Base-by-base conservation (phyloP, 2,888 invertebrate species). In the Drosophila phalerata region DNA sequence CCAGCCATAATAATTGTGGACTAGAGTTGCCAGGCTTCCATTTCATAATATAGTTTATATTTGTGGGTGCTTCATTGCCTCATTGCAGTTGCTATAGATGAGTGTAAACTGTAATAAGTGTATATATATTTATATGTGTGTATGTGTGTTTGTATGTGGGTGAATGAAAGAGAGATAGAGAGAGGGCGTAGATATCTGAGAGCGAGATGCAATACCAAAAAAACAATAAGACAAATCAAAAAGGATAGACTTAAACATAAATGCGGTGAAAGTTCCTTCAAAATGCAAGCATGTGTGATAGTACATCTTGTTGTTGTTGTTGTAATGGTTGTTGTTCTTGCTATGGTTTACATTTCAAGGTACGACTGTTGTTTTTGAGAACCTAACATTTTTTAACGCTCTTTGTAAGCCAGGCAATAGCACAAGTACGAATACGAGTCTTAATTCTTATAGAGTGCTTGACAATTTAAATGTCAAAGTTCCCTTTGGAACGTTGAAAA, bases 211-310 rank as follows among this genome's bases (percentile, higher is more conserved):
- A 65, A 67, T 72, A 81, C 75, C 69, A 22, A 71, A 71, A 83
- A 63, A 60, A 73, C 15, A 55, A 63, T 58, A 81, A 79, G 65
- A 87, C 55, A 63, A 79, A 69, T 79, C 58, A 74, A 74, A 37
- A 69, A 13, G 42, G 22, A 58, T 38, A 70, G 75, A 66, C 60
- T 79, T 79, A 79, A 75, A 70, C 11, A 55, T 70, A 61, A 63
- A 77, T 78, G 72, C 63, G 62, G 73, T 77, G 69, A 74, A 45
- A 60, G 38, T 79, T 73, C 57, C 73, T 84, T 78, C 58, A 30
- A 83, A 80, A 83, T 88, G 84, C 88, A 89, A 88, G 85, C 89
- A 85, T 62, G 72, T 84, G 85, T 81, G 65, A 62, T 30, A 72
- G 52, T 77, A 65, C 64, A 64, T 77, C 62, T 79, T 28, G 17